Evolutionary conservation across 1,140 invertebrate species (phyloP).

Genomic region (Popillia japonica): DNA sequence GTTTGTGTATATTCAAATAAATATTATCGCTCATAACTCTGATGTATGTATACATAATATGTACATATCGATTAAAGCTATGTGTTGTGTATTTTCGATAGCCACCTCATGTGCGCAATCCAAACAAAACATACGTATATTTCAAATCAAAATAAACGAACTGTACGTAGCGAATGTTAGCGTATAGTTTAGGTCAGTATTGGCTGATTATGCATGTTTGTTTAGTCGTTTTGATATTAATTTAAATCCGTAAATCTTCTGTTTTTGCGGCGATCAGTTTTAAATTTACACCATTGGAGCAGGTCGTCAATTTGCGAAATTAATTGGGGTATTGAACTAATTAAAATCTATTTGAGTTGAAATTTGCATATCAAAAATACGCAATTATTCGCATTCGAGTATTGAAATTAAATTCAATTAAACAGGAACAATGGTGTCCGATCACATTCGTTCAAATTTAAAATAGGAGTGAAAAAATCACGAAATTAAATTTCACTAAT

Average conservation of each 20-base stretch:
- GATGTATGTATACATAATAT: too few species aligned
- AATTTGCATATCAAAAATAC: conserved; percentile 33
- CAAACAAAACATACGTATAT: too few species aligned
- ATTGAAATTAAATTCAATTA: conserved; percentile 35
- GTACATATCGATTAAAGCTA: too few species aligned
- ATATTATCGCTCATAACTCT: too few species aligned
- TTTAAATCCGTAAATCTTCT: conserved; percentile 24
- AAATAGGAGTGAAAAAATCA: neutral
- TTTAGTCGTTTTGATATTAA: conserved; percentile 17
- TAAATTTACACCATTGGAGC: neutral
- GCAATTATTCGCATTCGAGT: conserved; percentile 6
- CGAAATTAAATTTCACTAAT: conserved; percentile 6
- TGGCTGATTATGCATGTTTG: neutral
- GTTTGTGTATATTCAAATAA: too few species aligned
- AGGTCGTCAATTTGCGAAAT: neutral
- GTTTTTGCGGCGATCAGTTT: neutral
- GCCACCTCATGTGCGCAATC: too few species aligned
- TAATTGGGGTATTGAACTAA: conserved; percentile 22
- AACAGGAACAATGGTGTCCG: conserved; percentile 8
- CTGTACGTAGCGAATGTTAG: too few species aligned
- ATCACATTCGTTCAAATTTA: neutral
- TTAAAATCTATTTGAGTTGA: conserved; percentile 19
- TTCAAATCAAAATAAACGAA: too few species aligned
- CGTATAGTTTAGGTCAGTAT: too few species aligned
- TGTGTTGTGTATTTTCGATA: too few species aligned